These are phyloP conservation scores for Liasis olivaceus DNA, from an alignment of 2,797 vertebrate species.

Conservation along the genomic window DNA sequence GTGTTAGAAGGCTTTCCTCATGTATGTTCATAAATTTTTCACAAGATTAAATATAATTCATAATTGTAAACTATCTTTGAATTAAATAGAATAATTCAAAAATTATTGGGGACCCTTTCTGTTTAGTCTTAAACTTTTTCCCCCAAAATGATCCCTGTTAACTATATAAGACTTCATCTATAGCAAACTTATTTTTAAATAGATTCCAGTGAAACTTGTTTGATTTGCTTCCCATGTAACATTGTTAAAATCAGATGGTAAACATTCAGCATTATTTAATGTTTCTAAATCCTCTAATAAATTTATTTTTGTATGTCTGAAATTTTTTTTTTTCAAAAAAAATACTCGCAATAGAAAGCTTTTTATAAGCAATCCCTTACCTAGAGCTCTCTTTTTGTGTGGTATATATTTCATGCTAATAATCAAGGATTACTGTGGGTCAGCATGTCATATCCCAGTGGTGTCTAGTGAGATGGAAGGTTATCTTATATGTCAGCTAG, in stretches of 20 bases:
- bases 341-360: conserved; percentile 46
- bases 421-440: conserved; percentile 72
- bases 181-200: not conserved
- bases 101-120: conserved; percentile 12
- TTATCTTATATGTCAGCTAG: conserved; percentile 75
- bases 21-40: not conserved
- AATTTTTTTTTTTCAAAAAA: conserved; percentile 30
- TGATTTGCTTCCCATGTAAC: not conserved
- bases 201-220: not conserved
- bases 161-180: not conserved
- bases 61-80: conserved; percentile 11
- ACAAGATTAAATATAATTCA: not conserved
- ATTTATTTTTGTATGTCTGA: conserved; percentile 30
- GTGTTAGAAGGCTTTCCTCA: not conserved
- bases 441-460: conserved; percentile 76
- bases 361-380: conserved; percentile 61
- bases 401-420: conserved; percentile 74
- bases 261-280: not conserved
- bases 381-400: conserved; percentile 52
- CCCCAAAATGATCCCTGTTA: conserved; percentile 6
- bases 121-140: not conserved
- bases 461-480: conserved; percentile 72
- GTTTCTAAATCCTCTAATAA: conserved; percentile 33
- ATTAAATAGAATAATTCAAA: conserved; percentile 18
- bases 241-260: not conserved